Conservation (phyloP, 2,888 invertebrate genomes). For the Parnassius apollo region DNA sequence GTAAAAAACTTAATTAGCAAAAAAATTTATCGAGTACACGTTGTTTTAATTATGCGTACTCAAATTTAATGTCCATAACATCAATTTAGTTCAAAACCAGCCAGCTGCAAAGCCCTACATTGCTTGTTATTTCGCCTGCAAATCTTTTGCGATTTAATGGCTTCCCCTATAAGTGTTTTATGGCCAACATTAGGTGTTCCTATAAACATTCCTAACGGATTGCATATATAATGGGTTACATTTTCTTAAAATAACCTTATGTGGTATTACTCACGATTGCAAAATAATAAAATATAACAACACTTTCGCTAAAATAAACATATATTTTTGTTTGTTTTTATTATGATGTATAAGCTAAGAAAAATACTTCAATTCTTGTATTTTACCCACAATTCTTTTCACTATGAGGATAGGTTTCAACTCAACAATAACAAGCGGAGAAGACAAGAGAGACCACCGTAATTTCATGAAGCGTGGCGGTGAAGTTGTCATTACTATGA, state of each 20-base stretch:
- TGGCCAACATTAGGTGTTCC: constrained; percentile 42
- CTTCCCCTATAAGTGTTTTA: constrained; percentile 45
- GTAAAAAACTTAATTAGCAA: neutral
- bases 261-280: neutral
- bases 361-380: too few species aligned
- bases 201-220: constrained; percentile 56
- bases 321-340: too few species aligned
- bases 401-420: too few species aligned
- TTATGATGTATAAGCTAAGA: too few species aligned
- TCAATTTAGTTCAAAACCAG: constrained; percentile 34
- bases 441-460: too few species aligned
- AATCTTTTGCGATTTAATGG: constrained; percentile 60
- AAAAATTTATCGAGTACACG: constrained; percentile 13
- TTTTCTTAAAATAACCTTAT: constrained; percentile 39
- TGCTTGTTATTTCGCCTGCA: constrained; percentile 39
- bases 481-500: too few species aligned
- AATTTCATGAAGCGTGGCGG: too few species aligned
- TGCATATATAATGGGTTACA: constrained; percentile 37
- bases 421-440: too few species aligned
- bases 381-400: too few species aligned
- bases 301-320: too few species aligned
- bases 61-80: constrained; percentile 26
- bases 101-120: constrained; percentile 45
- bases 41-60: constrained; percentile 25
- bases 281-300: neutral